These are phyloP conservation scores for Lutjanus argentimaculatus DNA, from an alignment of 2,797 vertebrate species.

Conservation along the genomic window DNA sequence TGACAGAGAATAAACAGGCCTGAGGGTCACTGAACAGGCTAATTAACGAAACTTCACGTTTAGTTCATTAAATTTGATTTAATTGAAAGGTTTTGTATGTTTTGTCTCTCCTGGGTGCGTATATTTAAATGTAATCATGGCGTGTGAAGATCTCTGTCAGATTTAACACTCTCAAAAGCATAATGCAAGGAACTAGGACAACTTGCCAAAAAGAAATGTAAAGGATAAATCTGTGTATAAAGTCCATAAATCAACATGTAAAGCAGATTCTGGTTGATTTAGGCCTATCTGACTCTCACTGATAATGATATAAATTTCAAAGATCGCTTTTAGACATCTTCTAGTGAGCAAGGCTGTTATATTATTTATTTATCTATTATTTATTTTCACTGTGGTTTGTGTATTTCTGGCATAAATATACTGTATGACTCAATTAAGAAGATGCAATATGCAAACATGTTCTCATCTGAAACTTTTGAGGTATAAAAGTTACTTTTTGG, in stretches of 20 bases:
- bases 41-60: slow-evolving; percentile 33
- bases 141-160: neutral
- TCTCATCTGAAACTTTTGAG: too few relatives aligned
- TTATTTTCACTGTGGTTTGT: too few relatives aligned
- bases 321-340: neutral
- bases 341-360: neutral
- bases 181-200: neutral
- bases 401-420: neutral
- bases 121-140: neutral
- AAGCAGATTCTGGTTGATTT: too few relatives aligned
- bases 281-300: neutral
- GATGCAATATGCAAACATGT: neutral
- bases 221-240: neutral
- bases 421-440: neutral
- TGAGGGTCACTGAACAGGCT: slow-evolving; percentile 11
- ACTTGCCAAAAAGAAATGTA: neutral
- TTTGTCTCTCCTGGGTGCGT: neutral
- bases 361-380: too few relatives aligned
- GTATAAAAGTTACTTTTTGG: too few relatives aligned
- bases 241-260: neutral
- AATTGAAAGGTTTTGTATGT: slow-evolving; percentile 2
- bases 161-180: neutral
- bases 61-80: slow-evolving; percentile 16
- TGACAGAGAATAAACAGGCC: slow-evolving; percentile 34
- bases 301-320: neutral